Evolutionary conservation across 2,113 vertebrate species (phyloP), one percentile per base, ranked within the genome.

Genomic region (Lampris incognitus): DNA sequence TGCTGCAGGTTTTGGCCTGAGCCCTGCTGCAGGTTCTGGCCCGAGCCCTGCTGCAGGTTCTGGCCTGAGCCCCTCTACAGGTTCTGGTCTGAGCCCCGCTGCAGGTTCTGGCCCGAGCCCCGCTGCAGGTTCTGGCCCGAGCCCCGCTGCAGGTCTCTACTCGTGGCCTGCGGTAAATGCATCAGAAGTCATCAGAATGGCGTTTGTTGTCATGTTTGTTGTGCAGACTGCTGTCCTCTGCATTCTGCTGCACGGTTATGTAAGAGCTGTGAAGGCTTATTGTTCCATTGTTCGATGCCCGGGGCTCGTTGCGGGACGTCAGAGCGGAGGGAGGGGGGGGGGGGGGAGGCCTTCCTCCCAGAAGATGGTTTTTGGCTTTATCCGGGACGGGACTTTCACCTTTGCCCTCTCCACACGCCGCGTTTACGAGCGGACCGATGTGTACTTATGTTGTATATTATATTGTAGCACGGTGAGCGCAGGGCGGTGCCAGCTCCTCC

Each of bases 211-310:
- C 24, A 24, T 49, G 81, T 41, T 39, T 44, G 56, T 64, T 42
- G 71, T 10, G 13, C 39, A 1, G 40, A 5, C 2, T 52, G 51
- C 61, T 74, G 51, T 52, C 83, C 5, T 48, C 69, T 73, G 51
- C 11, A 54, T 13, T 54, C 13, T 68, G 71, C 73, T 76, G 48
- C 58, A 58, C 38, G 83, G 49, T 90, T 90, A 88, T 59, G 74
- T 90, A 90, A 90, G 85, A 74, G 69, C 76, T 63, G 69, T 76
- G 66, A 3, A 54, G 52, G 73, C 67, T 82, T 56, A 57, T 79
- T 88, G 76, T 76, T 64, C 64, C 76, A 44, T 24, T 24, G 24
- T 24, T 24, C 24, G 24, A 24, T 24, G 24, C 24, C 24, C 24
- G 24, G 24, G 24, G 24, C 24, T 24, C 24, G 24, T 24, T 24